These are phyloP conservation scores for Echiichthys vipera DNA, from an alignment of 2,797 vertebrate species.

Conservation along the genomic window DNA sequence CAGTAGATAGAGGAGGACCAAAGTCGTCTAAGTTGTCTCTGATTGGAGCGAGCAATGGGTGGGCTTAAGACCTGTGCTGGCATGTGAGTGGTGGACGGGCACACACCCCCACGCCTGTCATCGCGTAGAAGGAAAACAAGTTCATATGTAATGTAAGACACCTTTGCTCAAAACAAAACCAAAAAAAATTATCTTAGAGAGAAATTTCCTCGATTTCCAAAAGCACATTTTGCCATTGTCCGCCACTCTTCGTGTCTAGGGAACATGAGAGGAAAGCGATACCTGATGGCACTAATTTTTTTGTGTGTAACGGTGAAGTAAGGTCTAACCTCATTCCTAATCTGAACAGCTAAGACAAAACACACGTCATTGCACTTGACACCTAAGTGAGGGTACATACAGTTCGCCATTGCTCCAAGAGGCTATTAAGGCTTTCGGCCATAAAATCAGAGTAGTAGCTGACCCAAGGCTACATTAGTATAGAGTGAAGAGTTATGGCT, in stretches of 20 bases:
- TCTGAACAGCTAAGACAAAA: background rate
- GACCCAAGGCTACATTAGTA: constrained; percentile 10
- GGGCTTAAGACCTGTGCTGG: constrained; percentile 6
- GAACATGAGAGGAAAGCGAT: background rate
- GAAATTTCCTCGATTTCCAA: too few species aligned
- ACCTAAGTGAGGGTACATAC: background rate
- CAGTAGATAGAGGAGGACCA: constrained; percentile 30
- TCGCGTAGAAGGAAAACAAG: constrained; percentile 47
- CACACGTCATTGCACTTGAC: background rate
- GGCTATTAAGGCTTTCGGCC: background rate
- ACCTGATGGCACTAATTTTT: background rate
- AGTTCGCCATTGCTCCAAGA: background rate
- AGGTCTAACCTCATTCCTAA: background rate
- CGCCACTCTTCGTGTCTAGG: background rate
- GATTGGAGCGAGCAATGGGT: constrained; percentile 17
- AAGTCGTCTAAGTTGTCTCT: background rate
- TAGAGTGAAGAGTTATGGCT: background rate
- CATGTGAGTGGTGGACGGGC: constrained; percentile 56
- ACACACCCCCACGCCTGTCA: constrained; percentile 63
- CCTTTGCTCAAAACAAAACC: constrained; percentile 13
- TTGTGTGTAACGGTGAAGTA: background rate
- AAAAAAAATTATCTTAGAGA: too few species aligned
- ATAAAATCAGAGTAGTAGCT: constrained; percentile 18
- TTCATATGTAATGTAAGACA: constrained; percentile 41
- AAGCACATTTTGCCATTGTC: too few species aligned